These are phyloP conservation scores for Chaetophractus vellerosus DNA, from an alignment of 2,797 vertebrate genomes.

Conservation along the genomic window DNA sequence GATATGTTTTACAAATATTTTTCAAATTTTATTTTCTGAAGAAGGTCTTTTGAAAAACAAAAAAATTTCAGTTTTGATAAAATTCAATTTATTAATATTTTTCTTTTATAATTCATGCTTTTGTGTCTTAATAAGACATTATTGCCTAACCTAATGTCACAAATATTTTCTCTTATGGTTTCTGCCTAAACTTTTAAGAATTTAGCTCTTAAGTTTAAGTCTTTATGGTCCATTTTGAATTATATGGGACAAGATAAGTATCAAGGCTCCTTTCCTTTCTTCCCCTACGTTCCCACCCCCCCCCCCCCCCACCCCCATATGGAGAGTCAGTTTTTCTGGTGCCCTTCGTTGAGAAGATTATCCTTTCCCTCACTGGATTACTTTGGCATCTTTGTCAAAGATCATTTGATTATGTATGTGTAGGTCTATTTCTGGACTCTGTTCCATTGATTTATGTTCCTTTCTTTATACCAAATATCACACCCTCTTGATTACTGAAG, in stretches of 20 bases:
- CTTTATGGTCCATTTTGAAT: neutral
- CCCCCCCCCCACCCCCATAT: too few relatives aligned
- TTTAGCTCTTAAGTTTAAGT: neutral
- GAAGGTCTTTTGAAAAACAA: neutral
- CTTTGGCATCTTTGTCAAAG: neutral
- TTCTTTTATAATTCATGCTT: neutral
- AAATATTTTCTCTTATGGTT: neutral
- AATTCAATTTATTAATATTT: constrained; percentile 4
- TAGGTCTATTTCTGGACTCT: neutral
- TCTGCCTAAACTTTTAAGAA: neutral
- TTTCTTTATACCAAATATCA: neutral
- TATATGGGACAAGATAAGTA: neutral
- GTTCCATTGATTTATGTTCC: neutral
- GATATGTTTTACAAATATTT: neutral
- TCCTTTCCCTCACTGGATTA: neutral
- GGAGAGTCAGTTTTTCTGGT: neutral
- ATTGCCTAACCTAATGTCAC: neutral
- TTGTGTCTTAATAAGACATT: neutral
- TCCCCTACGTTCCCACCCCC: neutral
- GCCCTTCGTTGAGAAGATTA: neutral
- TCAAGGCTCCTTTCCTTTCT: too few relatives aligned
- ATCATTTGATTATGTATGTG: neutral
- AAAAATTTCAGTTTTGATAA: neutral
- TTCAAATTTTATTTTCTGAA: neutral
- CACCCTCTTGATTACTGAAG: neutral